Percentiles rank a stretch among this genome's conserved stretches.
These are phyloP conservation scores for Troides aeacus DNA, from an alignment of 2,888 invertebrate species.

Conservation along the genomic window DNA sequence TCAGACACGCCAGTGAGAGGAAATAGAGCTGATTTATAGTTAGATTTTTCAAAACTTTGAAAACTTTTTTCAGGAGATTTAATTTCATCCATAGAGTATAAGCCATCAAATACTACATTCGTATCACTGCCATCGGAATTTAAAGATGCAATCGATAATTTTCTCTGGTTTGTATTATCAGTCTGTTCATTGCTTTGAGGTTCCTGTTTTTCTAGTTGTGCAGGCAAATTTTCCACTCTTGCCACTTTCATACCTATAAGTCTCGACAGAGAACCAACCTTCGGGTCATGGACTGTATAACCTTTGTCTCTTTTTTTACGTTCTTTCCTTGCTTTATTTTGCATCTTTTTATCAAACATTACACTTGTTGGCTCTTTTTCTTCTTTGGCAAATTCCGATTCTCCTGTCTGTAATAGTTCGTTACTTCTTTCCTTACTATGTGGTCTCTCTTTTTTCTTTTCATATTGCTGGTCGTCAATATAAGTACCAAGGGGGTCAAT, in stretches of 20 bases:
- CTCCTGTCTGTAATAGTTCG: conserved; percentile 41
- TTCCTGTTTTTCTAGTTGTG: conserved; percentile 28
- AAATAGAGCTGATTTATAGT: conserved; percentile 14
- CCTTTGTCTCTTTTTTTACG: conserved; percentile 39
- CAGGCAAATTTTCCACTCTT: conserved; percentile 32
- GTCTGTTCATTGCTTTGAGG: conserved; percentile 23
- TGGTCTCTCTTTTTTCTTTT: conserved; percentile 57
- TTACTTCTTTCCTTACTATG: conserved; percentile 51
- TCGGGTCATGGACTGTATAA: conserved; percentile 25
- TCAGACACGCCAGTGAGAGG: background rate
- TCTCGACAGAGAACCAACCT: conserved; percentile 44
- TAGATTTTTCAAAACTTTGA: conserved; percentile 11
- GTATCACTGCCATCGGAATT: conserved; percentile 48
- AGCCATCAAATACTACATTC: conserved; percentile 55
- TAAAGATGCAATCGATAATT: conserved; percentile 46
- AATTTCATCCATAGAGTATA: conserved; percentile 61
- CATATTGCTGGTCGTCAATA: conserved; percentile 44
- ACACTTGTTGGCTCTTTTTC: conserved; percentile 32
- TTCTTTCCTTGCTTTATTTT: conserved; percentile 39
- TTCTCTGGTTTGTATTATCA: conserved; percentile 44
- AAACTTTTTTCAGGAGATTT: conserved; percentile 48
- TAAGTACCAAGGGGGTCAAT: conserved; percentile 57
- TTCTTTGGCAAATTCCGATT: conserved; percentile 40
- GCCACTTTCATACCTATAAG: conserved; percentile 61
- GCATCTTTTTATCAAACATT: conserved; percentile 37